Conservation (phyloP, 2,797 vertebrate genomes). For the Pseudopleuronectes americanus region DNA sequence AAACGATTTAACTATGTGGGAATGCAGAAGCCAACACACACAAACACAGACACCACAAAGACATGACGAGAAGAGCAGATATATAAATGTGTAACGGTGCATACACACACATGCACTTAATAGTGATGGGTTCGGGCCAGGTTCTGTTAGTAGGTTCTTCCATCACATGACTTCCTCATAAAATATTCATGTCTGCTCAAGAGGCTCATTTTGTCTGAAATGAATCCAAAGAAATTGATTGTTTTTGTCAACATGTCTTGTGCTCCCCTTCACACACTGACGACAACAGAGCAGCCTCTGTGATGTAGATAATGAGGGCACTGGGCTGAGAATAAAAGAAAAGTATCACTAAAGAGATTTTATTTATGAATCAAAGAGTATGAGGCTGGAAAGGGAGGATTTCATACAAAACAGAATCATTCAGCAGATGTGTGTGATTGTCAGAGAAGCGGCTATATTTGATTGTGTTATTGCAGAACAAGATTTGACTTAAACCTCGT, state of each 20-base stretch:
- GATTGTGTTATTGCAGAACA: slow-evolving; percentile 37
- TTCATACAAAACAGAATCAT: slow-evolving; percentile 64
- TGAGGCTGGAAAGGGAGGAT: slow-evolving; percentile 52
- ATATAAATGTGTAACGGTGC: too few species aligned
- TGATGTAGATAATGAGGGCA: slow-evolving; percentile 69
- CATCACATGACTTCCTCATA: slow-evolving; percentile 45
- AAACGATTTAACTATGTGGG: too few species aligned
- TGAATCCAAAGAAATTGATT: slow-evolving; percentile 39
- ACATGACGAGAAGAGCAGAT: too few species aligned
- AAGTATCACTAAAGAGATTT: slow-evolving; percentile 59
- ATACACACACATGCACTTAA: neutral
- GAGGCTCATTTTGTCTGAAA: slow-evolving; percentile 56
- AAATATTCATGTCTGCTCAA: slow-evolving; percentile 54
- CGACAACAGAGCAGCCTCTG: slow-evolving; percentile 16
- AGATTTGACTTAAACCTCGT: slow-evolving; percentile 34
- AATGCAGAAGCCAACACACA: neutral
- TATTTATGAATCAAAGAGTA: slow-evolving; percentile 59
- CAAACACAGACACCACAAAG: neutral
- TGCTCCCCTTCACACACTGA: neutral
- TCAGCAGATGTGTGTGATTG: slow-evolving; percentile 56
- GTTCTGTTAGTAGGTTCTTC: slow-evolving; percentile 5
- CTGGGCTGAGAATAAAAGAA: slow-evolving; percentile 59
- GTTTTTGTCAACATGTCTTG: slow-evolving; percentile 37
- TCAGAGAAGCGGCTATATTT: slow-evolving; percentile 29
- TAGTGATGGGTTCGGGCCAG: neutral